phyloP scores from a whole-genome alignment of 2,113 vertebrate genomes.

The Plotosus lineatus region DNA sequence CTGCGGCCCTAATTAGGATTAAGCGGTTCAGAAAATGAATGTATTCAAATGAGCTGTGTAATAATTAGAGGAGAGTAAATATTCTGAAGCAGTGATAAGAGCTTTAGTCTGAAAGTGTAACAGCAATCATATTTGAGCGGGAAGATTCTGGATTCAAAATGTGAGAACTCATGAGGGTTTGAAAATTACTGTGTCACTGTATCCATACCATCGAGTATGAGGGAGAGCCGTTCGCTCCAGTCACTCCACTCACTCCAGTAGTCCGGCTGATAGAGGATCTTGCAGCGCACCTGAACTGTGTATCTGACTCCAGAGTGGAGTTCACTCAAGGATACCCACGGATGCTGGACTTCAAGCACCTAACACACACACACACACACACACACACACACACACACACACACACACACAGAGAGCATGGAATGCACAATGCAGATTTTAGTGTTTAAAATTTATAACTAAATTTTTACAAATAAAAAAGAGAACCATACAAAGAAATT shows the following conservation, averaged over 20 bases:
- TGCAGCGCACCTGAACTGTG: constrained; percentile 76
- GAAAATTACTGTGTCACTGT: not conserved
- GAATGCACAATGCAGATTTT: not conserved
- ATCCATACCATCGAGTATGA: constrained; percentile 62
- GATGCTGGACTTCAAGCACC: constrained; percentile 63
- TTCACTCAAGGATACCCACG: constrained; percentile 62
- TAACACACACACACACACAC: constrained; percentile 53
- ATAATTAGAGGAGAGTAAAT: no score
- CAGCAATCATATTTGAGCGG: not conserved
- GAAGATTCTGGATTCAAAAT: not conserved
- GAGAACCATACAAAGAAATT: not conserved
- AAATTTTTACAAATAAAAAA: not conserved
- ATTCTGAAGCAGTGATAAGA: no score
- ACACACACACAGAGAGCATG: no score
- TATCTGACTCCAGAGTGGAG: constrained; percentile 69
- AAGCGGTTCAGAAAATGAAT: no score
- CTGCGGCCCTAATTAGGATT: no score
- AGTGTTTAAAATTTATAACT: not conserved
- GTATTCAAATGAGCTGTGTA: no score
- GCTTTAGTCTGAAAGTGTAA: not conserved
- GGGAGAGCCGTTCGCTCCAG: constrained; percentile 77
- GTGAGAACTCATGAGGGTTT: not conserved
- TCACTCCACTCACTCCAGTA: constrained; percentile 87
- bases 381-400: not conserved
- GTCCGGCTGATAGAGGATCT: constrained; percentile 55